phyloP scores from a whole-genome alignment of 2,888 invertebrate genomes.

The Buathra laborator region DNA sequence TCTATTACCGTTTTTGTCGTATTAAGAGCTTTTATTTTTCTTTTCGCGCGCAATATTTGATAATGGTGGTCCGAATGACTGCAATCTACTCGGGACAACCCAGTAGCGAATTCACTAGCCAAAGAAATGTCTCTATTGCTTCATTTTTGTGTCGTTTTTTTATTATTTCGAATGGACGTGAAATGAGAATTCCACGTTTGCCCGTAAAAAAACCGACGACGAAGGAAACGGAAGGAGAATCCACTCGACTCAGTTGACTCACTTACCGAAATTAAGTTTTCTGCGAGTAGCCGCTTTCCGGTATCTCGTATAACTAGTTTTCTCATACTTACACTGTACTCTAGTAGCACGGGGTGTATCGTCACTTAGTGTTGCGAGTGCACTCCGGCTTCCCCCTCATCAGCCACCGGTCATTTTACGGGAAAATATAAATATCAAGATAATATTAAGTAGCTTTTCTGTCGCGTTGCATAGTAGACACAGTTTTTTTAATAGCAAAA shows the following conservation, averaged over 20 bases:
- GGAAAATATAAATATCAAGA: slow-evolving; percentile 16
- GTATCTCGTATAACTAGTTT: slow-evolving; percentile 5
- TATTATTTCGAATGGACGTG: slow-evolving; percentile 7
- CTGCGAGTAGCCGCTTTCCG: slow-evolving; percentile 43
- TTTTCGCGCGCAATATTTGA: background rate
- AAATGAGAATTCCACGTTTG: slow-evolving; percentile 22
- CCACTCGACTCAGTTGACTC: slow-evolving; percentile 63
- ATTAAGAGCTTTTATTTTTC: background rate
- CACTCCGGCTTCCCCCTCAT: slow-evolving; percentile 11
- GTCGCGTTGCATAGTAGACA: background rate
- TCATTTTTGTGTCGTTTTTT: background rate
- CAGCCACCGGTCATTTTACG: slow-evolving; percentile 12
- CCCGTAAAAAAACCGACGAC: slow-evolving; percentile 27
- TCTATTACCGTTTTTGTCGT: background rate
- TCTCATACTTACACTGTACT: slow-evolving; percentile 9
- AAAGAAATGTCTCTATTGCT: background rate
- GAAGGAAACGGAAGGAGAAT: slow-evolving; percentile 44
- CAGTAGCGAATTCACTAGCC: slow-evolving; percentile 7
- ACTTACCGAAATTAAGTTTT: slow-evolving; percentile 67
- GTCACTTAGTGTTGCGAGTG: slow-evolving; percentile 24
- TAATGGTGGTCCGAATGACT: slow-evolving; percentile 9
- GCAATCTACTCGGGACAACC: background rate
- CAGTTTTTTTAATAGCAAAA: background rate
- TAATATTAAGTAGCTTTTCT: slow-evolving; percentile 11
- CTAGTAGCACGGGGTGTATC: slow-evolving; percentile 9